Base-by-base conservation (phyloP, 2,797 vertebrate genomes). In the Vultur gryphus region DNA sequence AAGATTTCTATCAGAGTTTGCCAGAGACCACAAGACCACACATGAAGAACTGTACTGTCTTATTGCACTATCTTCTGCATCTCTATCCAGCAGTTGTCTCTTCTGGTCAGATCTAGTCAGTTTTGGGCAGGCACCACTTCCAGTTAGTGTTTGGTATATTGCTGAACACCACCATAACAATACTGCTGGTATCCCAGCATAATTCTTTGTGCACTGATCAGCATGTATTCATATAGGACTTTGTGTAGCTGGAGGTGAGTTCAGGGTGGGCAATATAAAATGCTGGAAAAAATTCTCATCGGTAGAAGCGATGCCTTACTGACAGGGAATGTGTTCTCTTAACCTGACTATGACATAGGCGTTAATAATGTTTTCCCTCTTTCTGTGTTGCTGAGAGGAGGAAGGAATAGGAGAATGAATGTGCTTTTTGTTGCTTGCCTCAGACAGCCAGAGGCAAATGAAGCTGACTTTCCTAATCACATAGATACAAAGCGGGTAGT, bases 381-480 rank as follows among this genome's bases (percentile, higher is more conserved):
- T 87, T 87, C 79, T 72, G 11, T 86, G 59, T 62, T 86, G 59
- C 64, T 87, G 58, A 90, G 66, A 81, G 41, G 37, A 93, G 49
- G 85, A 93, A 87, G 43, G n/a, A 93, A 78, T 17, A 70, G 39
- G 46, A 91, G 24, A 86, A 93, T 95, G 83, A 70, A 57, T 82
- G 61, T 87, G 17, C 76, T 69, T 96, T 97, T 93, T 88, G 83
- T 88, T 89, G 64, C 87, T 90, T 90, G 94, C 78, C 70, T 58
- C 64, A 76, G 75, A 86, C 84, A 78, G 91, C 95, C 89, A 49
- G 93, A 90, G 78, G 95, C 95, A 89, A 86, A 94, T 73, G 79
- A 81, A 88, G 51, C 71, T 95, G 78, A 73, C 81, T 93, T 97
- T 97, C 95, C 94, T 95, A 93, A 96, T 96, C 96, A 65, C 91